Conservation (phyloP, 2,797 vertebrate genomes). For the Phataginus tricuspis region DNA sequence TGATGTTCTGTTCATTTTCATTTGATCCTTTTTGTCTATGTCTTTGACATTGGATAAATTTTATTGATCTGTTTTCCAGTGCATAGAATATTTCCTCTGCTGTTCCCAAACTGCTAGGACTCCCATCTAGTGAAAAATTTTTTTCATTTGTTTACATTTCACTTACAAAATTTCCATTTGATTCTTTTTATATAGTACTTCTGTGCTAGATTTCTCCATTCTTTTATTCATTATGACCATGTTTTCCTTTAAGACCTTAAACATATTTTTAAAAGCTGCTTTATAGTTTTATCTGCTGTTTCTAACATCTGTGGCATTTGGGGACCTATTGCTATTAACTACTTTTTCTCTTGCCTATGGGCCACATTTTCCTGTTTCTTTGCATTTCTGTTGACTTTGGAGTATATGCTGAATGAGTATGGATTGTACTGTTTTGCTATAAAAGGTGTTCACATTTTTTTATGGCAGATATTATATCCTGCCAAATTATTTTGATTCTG, state of each 20-base stretch:
- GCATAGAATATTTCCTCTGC: background rate
- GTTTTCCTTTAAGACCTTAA: background rate
- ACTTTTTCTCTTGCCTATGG: background rate
- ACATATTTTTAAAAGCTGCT: background rate
- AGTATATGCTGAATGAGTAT: background rate
- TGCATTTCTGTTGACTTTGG: constrained; percentile 10
- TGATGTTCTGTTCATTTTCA: background rate
- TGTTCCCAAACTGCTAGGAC: background rate
- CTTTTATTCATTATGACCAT: background rate
- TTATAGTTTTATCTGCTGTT: constrained; percentile 4
- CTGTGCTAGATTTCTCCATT: background rate
- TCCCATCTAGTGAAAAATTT: background rate
- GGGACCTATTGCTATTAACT: background rate
- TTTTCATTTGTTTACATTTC: background rate
- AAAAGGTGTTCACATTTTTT: background rate
- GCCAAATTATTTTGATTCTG: background rate
- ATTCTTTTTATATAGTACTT: background rate
- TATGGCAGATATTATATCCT: background rate
- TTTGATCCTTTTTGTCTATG: background rate
- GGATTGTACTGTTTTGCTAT: background rate
- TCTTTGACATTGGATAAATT: background rate
- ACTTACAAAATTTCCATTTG: background rate
- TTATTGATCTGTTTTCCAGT: background rate
- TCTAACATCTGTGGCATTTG: background rate
- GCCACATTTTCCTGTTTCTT: background rate